Conservation (phyloP, 2,888 invertebrate species). For the Frankliniella fusca region DNA sequence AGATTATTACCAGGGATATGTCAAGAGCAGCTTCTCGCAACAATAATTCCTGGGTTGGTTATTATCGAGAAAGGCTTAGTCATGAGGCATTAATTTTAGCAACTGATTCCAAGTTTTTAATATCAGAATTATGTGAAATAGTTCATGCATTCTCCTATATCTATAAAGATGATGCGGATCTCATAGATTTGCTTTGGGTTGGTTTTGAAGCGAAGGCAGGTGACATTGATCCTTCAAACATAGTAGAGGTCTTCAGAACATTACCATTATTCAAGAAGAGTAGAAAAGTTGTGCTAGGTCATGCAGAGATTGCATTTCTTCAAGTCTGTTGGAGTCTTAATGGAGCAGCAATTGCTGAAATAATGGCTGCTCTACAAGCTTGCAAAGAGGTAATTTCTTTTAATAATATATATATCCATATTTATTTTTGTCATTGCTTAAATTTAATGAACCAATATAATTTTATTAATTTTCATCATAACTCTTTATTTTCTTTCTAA, state of each 20-base stretch:
- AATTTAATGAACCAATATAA: no score
- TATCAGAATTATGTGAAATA: slow-evolving; percentile 59
- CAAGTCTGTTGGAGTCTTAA: slow-evolving; percentile 56
- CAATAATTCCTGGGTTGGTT: slow-evolving; percentile 40
- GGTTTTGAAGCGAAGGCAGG: slow-evolving; percentile 57
- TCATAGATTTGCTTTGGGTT: slow-evolving; percentile 63
- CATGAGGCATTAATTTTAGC: slow-evolving; percentile 60
- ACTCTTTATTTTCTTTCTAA: neutral
- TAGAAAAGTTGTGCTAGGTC: slow-evolving; percentile 54
- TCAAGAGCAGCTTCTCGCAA: slow-evolving; percentile 42
- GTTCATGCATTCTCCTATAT: slow-evolving; percentile 54
- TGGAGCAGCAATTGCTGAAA: slow-evolving; percentile 49
- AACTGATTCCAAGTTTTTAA: slow-evolving; percentile 55
- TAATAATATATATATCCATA: no score
- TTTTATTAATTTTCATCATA: no score
- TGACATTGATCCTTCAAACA: slow-evolving; percentile 56
- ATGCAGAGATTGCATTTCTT: slow-evolving; percentile 57
- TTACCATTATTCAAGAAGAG: slow-evolving; percentile 58
- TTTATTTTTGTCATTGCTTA: no score
- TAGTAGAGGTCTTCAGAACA: slow-evolving; percentile 55
- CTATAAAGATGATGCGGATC: slow-evolving; percentile 51
- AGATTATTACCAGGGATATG: slow-evolving; percentile 45
- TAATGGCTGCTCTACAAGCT: neutral
- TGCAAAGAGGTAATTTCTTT: neutral
- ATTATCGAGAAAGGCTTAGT: slow-evolving; percentile 51